These are phyloP conservation scores for Oscheius onirici DNA, from an alignment of 2,888 invertebrate genomes.

Conservation along the genomic window DNA sequence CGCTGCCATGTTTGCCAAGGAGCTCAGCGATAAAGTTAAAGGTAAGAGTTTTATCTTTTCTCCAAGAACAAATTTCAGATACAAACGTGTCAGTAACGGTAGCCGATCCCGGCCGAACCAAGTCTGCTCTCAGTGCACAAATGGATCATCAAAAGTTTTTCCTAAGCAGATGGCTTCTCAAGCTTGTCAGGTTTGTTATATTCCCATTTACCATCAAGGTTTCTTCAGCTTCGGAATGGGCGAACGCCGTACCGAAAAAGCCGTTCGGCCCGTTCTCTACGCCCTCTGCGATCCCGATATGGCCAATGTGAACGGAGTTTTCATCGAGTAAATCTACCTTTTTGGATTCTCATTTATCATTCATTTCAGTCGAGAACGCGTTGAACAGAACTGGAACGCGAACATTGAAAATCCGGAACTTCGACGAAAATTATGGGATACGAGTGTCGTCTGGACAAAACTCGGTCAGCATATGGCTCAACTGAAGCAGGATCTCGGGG, in stretches of 20 bases:
- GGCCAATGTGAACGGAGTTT: slow-evolving; percentile 52
- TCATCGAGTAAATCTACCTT: slow-evolving; percentile 60
- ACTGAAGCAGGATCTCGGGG: slow-evolving; percentile 47
- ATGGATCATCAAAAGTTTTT: slow-evolving; percentile 65
- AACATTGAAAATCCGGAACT: slow-evolving; percentile 50
- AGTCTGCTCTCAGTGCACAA: slow-evolving; percentile 58
- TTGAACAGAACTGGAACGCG: slow-evolving; percentile 58
- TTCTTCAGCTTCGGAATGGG: slow-evolving; percentile 63
- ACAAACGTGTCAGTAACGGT: slow-evolving; percentile 61
- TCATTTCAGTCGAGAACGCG: slow-evolving; percentile 62
- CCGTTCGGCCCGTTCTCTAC: slow-evolving; percentile 64
- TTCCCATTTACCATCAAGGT: neutral
- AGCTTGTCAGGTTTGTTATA: slow-evolving; percentile 52
- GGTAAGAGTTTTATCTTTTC: slow-evolving; percentile 36
- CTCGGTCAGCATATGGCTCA: slow-evolving; percentile 41
- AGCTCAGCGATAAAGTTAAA: slow-evolving; percentile 63
- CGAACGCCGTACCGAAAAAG: slow-evolving; percentile 61
- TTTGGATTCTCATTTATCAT: neutral
- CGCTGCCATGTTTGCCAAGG: slow-evolving; percentile 65
- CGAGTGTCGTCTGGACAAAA: slow-evolving; percentile 49
- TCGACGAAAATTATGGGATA: slow-evolving; percentile 62
- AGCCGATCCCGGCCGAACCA: slow-evolving; percentile 68
- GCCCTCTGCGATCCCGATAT: slow-evolving; percentile 65
- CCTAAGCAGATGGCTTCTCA: slow-evolving; percentile 64
- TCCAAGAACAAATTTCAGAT: slow-evolving; percentile 43